Evolutionary conservation across 2,113 vertebrate genomes (phyloP).

Genomic region (Aptenodytes forsteri): DNA sequence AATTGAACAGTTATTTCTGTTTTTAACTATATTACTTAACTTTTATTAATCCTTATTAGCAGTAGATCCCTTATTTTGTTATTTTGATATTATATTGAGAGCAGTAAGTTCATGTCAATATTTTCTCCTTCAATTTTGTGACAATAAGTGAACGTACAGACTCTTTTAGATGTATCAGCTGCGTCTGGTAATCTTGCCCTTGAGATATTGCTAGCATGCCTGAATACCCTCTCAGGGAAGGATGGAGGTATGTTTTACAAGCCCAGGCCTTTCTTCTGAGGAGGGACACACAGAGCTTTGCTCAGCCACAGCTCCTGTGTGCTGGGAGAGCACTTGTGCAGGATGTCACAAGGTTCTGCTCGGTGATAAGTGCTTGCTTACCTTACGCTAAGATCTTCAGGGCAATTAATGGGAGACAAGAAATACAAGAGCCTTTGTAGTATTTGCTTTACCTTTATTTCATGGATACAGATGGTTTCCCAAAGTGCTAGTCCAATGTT

Average conservation of each 20-base stretch:
- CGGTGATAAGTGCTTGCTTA: background rate
- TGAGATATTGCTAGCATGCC: background rate
- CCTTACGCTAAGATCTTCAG: background rate
- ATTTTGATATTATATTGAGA: background rate
- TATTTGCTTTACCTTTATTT: background rate
- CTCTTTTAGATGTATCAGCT: background rate
- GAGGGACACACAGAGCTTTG: background rate
- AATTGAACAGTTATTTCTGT: conserved; percentile 50
- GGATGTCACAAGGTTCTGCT: background rate
- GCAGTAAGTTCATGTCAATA: background rate
- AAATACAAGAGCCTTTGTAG: background rate
- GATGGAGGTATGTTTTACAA: background rate
- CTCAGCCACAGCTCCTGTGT: background rate
- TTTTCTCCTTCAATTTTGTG: conserved; percentile 5
- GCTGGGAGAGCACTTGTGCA: background rate
- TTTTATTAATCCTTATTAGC: conserved; percentile 19
- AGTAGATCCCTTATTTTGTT: background rate
- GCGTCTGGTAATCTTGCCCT: background rate
- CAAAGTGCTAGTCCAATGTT: background rate
- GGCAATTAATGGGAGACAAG: background rate
- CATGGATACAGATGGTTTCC: background rate
- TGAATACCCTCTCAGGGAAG: background rate
- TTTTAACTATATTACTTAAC: conserved; percentile 52
- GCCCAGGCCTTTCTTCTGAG: background rate
- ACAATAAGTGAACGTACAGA: background rate